phyloP scores from a whole-genome alignment of 2,888 invertebrate genomes.

The Syrphus vitripennis region DNA sequence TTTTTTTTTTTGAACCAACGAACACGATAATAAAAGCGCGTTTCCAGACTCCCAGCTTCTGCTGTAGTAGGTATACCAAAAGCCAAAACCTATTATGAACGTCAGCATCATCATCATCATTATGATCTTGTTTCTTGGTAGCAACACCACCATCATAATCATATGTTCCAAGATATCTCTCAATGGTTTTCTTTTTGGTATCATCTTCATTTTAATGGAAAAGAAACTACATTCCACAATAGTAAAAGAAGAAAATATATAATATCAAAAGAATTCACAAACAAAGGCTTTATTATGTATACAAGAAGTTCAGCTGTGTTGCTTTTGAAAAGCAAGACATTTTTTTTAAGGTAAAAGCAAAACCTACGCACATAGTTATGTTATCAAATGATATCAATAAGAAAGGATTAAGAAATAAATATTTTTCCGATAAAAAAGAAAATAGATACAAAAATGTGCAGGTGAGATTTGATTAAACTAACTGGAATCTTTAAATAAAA shows the following conservation, averaged over 20 bases:
- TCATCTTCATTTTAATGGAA: constrained; percentile 33
- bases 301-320: not conserved
- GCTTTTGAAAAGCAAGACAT: not conserved
- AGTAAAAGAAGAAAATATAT: not conserved
- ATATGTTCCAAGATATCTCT: constrained; percentile 53
- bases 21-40: constrained; percentile 11
- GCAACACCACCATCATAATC: constrained; percentile 28
- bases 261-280: not conserved
- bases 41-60: not conserved
- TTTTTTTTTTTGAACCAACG: not conserved
- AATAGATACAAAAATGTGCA: too few relatives aligned
- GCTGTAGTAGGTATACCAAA: not conserved
- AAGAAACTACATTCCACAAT: constrained; percentile 26
- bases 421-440: too few relatives aligned
- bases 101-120: not conserved
- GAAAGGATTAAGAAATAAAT: too few relatives aligned
- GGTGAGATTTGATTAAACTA: too few relatives aligned
- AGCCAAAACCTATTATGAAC: not conserved
- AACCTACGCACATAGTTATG: too few relatives aligned
- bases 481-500: too few relatives aligned
- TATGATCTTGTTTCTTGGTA: constrained; percentile 33
- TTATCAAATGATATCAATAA: too few relatives aligned
- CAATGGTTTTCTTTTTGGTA: constrained; percentile 30
- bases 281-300: not conserved
- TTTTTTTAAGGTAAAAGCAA: not conserved